Evolutionary conservation across 2,113 vertebrate species (phyloP).

Genomic region (Sterna hirundo): DNA sequence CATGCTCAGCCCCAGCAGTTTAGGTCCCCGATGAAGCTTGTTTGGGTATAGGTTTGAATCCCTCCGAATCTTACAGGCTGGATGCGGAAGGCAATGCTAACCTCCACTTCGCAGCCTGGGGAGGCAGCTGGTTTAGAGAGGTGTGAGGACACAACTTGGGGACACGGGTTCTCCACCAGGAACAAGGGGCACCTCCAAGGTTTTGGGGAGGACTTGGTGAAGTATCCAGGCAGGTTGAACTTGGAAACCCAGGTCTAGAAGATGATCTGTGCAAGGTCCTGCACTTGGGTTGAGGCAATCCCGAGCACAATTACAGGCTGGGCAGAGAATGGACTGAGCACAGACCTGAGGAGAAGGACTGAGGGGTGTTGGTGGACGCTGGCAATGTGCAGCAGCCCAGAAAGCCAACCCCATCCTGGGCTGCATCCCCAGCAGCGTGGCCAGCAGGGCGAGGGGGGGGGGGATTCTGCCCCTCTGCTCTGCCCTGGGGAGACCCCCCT

Average conservation of each 20-base stretch:
- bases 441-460: not conserved
- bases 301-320: not conserved
- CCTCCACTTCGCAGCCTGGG: not conserved
- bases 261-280: not conserved
- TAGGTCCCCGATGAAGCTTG: not conserved
- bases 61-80: rapidly evolving
- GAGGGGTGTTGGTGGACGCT: not conserved
- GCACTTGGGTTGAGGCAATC: not conserved
- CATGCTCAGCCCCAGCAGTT: not conserved
- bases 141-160: rapidly evolving
- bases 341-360: not conserved
- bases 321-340: not conserved
- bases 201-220: not conserved
- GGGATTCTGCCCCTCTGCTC: too few relatives aligned
- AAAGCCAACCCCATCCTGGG: not conserved
- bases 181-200: rapidly evolving
- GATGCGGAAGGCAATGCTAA: rapidly evolving
- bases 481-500: too few relatives aligned
- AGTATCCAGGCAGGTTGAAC: not conserved
- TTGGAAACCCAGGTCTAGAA: not conserved
- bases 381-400: not conserved
- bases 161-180: not conserved
- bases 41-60: not conserved
- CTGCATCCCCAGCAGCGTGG: not conserved
- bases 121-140: not conserved